A percentile compares a stretch with the other conserved stretches of the same genome.
These are phyloP conservation scores for Ips typographus DNA, from an alignment of 1,140 invertebrate species.

Conservation along the genomic window DNA sequence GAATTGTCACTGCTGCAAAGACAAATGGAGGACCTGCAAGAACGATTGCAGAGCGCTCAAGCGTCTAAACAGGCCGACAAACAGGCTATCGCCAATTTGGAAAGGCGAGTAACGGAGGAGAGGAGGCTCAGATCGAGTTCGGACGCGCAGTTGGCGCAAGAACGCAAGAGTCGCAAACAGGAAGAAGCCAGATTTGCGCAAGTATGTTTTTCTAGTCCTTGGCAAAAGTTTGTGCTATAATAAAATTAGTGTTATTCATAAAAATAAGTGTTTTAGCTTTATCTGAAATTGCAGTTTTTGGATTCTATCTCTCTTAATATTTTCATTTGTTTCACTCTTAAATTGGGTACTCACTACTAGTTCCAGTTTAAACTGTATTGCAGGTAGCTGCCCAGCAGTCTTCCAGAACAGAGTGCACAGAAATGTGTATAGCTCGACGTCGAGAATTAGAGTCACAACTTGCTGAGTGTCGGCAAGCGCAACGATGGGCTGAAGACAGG, in stretches of 20 bases:
- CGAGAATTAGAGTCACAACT: constrained; percentile 78
- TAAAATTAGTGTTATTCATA: too few relatives aligned
- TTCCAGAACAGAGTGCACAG: constrained; percentile 69
- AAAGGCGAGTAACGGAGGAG: constrained; percentile 84
- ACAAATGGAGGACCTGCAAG: constrained; percentile 80
- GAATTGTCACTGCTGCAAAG: constrained; percentile 77
- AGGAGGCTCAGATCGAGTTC: constrained; percentile 69
- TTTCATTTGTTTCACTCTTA: too few relatives aligned
- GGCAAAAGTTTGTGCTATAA: too few relatives aligned
- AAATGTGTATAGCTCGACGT: constrained; percentile 71
- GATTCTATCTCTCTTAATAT: too few relatives aligned
- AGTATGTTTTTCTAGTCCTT: constrained; percentile 48
- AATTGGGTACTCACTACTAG: too few relatives aligned
- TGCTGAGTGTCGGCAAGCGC: constrained; percentile 70
- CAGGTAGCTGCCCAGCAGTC: constrained; percentile 48
- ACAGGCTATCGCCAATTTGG: constrained; percentile 70
- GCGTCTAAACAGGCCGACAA: constrained; percentile 76
- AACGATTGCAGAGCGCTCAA: constrained; percentile 58
- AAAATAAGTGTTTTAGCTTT: too few relatives aligned
- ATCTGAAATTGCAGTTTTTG: too few relatives aligned
- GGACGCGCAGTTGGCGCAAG: constrained; percentile 76
- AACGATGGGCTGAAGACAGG: constrained; percentile 74
- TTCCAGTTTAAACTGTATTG: not conserved
- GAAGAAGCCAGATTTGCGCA: constrained; percentile 67
- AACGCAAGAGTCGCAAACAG: constrained; percentile 70